A percentile compares a stretch with the other conserved stretches of the same genome.
phyloP scores from a whole-genome alignment of 1,140 invertebrate genomes.

The Pachypsylla venusta region DNA sequence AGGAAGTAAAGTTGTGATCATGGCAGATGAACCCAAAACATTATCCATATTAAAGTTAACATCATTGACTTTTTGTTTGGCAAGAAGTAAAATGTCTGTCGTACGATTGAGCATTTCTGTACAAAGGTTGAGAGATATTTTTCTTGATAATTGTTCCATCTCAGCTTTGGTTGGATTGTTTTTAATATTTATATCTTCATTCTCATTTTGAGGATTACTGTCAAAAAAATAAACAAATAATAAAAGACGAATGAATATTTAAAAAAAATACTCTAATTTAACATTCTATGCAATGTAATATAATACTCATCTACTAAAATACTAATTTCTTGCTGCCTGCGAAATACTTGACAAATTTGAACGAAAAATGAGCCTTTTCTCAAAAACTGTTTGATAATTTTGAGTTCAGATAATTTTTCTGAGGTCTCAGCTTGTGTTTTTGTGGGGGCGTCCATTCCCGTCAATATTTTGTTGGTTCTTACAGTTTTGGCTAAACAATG shows the following conservation, averaged over 20 bases:
- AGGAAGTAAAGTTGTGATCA: constrained; percentile 61
- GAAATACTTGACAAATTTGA: too few species aligned
- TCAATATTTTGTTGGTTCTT: too few species aligned
- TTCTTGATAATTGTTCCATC: constrained; percentile 52
- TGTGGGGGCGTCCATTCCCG: too few species aligned
- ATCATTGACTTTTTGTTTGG: constrained; percentile 46
- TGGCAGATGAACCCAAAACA: constrained; percentile 39
- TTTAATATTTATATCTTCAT: constrained; percentile 21
- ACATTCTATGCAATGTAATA: too few species aligned
- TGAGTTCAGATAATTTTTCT: too few species aligned
- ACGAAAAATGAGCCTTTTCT: too few species aligned
- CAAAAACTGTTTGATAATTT: too few species aligned
- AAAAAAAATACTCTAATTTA: constrained; percentile 13
- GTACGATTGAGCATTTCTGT: constrained; percentile 53
- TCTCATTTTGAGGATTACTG: constrained; percentile 41
- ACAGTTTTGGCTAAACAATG: too few species aligned
- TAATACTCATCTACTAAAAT: too few species aligned
- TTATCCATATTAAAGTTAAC: constrained; percentile 33
- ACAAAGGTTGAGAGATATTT: constrained; percentile 53
- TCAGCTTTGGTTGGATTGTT: constrained; percentile 46
- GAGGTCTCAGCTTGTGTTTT: too few species aligned
- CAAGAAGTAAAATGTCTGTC: constrained; percentile 53
- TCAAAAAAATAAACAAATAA: too few species aligned
- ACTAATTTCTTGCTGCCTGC: too few species aligned
- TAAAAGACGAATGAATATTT: neutral